A percentile compares a stretch with the other conserved stretches of the same genome.
Conservation (phyloP, 2,888 invertebrate species). For the Cheilosia pagana region DNA sequence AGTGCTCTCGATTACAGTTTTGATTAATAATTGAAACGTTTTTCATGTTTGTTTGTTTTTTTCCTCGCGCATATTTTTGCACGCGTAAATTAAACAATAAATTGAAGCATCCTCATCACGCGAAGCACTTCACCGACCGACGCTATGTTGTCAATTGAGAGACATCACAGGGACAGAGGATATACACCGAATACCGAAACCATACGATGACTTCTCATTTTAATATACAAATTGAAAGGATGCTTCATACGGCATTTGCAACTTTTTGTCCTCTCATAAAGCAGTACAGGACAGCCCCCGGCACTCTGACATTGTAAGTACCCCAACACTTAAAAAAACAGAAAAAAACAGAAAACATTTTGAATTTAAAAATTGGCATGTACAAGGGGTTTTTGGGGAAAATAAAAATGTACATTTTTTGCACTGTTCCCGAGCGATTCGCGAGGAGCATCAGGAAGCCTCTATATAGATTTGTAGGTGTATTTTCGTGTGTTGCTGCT, state of each 20-base stretch:
- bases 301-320: constrained; percentile 22
- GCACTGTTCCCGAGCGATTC: constrained; percentile 16
- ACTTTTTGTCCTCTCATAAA: constrained; percentile 46
- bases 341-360: constrained; percentile 37
- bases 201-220: constrained; percentile 39
- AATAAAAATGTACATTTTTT: constrained; percentile 29
- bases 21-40: constrained; percentile 29
- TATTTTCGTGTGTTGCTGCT: constrained; percentile 30
- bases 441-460: not conserved
- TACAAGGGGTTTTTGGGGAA: not conserved
- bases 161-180: constrained; percentile 30
- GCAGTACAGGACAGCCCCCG: constrained; percentile 2
- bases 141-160: constrained; percentile 58
- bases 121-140: constrained; percentile 20
- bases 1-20: constrained; percentile 30
- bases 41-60: constrained; percentile 4
- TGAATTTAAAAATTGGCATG: constrained; percentile 23
- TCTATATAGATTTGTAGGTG: not conserved
- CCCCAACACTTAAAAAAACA: constrained; percentile 35
- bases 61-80: too few species aligned
- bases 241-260: constrained; percentile 36
- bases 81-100: constrained; percentile 48
- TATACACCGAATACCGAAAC: not conserved
- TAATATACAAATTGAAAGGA: constrained; percentile 60
- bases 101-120: constrained; percentile 31